Evolutionary conservation across 2,797 vertebrate species (phyloP), one percentile per base, ranked within the genome.

Genomic region (Anisognathus igniventris): DNA sequence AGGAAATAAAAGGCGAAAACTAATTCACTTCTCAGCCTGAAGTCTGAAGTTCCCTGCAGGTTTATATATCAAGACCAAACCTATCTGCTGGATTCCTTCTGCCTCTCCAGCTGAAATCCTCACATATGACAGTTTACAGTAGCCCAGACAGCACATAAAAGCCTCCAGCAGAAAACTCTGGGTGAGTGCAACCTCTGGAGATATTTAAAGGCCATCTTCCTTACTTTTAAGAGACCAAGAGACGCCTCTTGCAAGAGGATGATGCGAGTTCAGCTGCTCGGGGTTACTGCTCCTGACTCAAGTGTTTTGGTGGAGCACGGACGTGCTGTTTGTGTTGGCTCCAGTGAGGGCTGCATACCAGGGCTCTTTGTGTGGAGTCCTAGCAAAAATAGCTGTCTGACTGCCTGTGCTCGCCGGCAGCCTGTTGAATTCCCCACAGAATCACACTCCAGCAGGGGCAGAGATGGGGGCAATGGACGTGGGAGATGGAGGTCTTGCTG

Each of bases 321-420:
- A 89, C n/a, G 11, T 3, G 37, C 48, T 95, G 95, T 95, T 96
- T 96, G 90, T 91, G 54, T 96, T 95, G 89, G 94, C 95, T 85
- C 5, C 1, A 86, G 65, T 39, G 56, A 83, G 48, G 68, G 44
- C 91, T 93, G 66, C 93, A 96, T 96, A 56, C 88, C 93, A 72
- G 42, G 71, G 81, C 77, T 93, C 77, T 95, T 95, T 91, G 92
- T 96, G 90, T 81, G 74, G 80, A 95, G 81, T 42, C 47, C 76
- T 31, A 60, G 77, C 92, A 91, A 80, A 95, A 96, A 93, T 96
- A 96, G 85, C 89, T 92, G 90, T 86, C 91, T 87, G 87, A 68
- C 14, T 3, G 84, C 51, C 73, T 70, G 67, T 6, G 3, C 56
- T 24, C 0, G 0, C n/a, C 3, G 0, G 61, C 84, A 90, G 47